These are phyloP conservation scores for Ptychadena robeensis DNA, from an alignment of 2,797 vertebrate genomes.

Conservation along the genomic window DNA sequence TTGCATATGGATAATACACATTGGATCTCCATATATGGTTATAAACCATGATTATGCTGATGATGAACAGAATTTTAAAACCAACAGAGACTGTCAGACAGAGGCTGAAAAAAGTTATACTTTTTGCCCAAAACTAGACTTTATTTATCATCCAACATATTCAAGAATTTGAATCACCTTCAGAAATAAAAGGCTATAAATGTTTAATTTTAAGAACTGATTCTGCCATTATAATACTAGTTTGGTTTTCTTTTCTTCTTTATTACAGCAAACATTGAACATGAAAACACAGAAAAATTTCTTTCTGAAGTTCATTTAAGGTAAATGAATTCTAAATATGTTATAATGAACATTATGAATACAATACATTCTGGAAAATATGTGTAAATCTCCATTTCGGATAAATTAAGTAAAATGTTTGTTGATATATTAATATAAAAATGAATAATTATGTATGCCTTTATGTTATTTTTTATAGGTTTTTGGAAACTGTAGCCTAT, in stretches of 20 bases:
- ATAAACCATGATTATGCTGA: no score
- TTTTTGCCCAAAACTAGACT: no score
- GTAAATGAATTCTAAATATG: conserved; percentile 69
- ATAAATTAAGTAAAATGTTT: not conserved
- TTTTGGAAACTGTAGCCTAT: conserved; percentile 88
- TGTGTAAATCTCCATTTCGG: not conserved
- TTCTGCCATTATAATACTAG: no score
- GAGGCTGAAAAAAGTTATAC: no score
- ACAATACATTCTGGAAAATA: not conserved
- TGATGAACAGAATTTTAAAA: no score
- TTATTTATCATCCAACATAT: no score
- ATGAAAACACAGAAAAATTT: conserved; percentile 86
- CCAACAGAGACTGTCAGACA: no score
- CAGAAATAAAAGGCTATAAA: not conserved
- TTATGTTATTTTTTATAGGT: conserved; percentile 77
- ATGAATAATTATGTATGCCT: not conserved
- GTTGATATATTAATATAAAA: not conserved
- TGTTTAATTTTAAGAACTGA: not conserved
- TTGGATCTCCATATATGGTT: no score
- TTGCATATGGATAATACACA: no score
- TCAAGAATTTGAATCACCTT: no score
- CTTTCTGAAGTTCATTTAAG: conserved; percentile 85
- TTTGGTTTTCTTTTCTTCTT: conserved; percentile 62
- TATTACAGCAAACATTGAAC: conserved; percentile 87
- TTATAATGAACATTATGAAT: no score